Conservation (phyloP, 1,140 invertebrate genomes). For the Atta cephalotes region DNA sequence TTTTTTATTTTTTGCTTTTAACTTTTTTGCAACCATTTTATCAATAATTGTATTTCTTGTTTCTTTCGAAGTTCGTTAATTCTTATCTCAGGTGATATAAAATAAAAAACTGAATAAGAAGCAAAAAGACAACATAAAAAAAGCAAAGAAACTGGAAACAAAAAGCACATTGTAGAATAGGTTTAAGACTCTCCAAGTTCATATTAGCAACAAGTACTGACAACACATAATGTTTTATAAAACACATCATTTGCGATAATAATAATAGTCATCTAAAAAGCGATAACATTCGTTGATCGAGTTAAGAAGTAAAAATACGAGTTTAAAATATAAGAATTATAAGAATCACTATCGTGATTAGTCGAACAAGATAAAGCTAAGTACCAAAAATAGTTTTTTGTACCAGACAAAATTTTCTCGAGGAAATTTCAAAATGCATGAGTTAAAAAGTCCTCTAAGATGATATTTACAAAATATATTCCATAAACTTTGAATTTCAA, state of each 20-base stretch:
- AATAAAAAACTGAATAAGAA: too few species aligned
- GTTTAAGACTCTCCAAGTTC: neutral
- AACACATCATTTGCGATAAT: neutral
- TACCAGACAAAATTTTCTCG: conserved; percentile 29
- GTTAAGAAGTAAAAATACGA: conserved; percentile 9
- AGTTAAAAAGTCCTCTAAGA: neutral
- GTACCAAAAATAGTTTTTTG: conserved; percentile 35
- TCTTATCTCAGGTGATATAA: too few species aligned
- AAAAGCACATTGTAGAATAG: too few species aligned
- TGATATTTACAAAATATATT: conserved; percentile 52
- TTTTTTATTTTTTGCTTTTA: too few species aligned
- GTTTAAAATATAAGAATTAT: conserved; percentile 21
- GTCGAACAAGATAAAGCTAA: conserved; percentile 22
- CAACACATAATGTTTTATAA: neutral
- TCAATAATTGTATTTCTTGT: too few species aligned
- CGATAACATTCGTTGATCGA: neutral
- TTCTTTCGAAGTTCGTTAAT: too few species aligned
- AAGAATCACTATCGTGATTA: neutral
- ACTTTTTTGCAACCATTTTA: too few species aligned
- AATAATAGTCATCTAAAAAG: neutral
- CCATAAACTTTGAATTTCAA: conserved; percentile 39
- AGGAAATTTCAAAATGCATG: neutral
- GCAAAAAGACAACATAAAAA: too few species aligned
- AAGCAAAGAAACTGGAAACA: too few species aligned
- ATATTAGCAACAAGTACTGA: neutral